Evolutionary conservation across 2,797 vertebrate genomes (phyloP).

Genomic region (Pseudopleuronectes americanus): DNA sequence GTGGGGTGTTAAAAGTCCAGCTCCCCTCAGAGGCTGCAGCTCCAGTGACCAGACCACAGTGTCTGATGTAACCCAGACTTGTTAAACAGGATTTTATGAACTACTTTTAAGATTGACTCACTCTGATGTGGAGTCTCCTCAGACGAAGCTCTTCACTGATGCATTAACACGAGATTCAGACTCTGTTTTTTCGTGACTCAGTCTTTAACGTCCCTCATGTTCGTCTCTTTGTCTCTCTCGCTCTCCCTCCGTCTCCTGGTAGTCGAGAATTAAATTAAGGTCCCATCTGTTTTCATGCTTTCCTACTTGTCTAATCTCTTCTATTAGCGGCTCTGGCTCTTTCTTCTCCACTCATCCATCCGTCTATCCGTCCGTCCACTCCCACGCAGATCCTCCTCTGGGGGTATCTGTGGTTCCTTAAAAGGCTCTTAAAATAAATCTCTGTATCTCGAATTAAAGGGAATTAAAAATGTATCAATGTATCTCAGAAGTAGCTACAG

Average conservation of each 20-base stretch:
- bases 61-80: too few species aligned
- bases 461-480: conserved; percentile 50
- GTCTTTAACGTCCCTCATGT: conserved; percentile 19
- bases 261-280: conserved; percentile 29
- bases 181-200: background rate
- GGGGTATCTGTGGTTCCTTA: conserved; percentile 54
- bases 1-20: too few species aligned
- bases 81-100: too few species aligned
- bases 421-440: conserved; percentile 72
- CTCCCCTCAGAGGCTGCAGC: too few species aligned
- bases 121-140: background rate
- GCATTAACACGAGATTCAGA: background rate
- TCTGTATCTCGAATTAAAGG: conserved; percentile 37
- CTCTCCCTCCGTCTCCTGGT: conserved; percentile 28
- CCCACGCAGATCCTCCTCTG: conserved; percentile 23
- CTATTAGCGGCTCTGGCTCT: conserved; percentile 49
- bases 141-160: background rate
- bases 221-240: conserved; percentile 24
- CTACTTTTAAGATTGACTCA: too few species aligned
- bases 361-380: background rate
- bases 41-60: too few species aligned
- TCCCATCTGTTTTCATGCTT: conserved; percentile 63
- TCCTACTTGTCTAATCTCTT: conserved; percentile 62
- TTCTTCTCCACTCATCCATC: background rate
- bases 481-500: conserved; percentile 29